Percentiles rank a stretch among this genome's conserved stretches.
Conservation (phyloP, 2,113 vertebrate genomes). For the Ivindomyrus marchei region DNA sequence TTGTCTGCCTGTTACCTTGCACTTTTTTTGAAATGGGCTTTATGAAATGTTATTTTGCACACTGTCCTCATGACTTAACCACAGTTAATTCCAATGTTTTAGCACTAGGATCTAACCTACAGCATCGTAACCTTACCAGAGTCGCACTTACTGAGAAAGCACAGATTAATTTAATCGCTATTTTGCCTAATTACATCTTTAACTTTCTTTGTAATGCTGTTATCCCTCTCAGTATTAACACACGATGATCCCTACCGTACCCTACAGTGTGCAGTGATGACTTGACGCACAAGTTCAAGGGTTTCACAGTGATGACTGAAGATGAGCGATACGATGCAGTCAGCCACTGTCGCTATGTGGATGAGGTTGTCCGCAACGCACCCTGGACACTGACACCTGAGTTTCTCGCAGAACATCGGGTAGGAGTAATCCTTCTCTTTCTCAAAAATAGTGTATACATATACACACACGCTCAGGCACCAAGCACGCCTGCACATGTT, state of each 20-base stretch:
- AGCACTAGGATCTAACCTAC: not conserved
- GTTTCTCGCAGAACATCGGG: slow-evolving; percentile 84
- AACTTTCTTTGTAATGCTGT: not conserved
- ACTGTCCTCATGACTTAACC: not conserved
- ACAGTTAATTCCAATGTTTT: not conserved
- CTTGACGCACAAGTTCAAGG: slow-evolving; percentile 93
- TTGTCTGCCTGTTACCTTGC: not conserved
- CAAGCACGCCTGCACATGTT: not conserved
- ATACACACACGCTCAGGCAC: not conserved
- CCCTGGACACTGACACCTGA: slow-evolving; percentile 89
- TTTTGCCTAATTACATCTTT: not conserved
- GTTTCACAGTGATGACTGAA: slow-evolving; percentile 98
- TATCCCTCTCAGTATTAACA: not conserved
- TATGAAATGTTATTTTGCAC: not conserved
- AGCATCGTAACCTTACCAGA: not conserved
- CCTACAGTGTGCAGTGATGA: slow-evolving; percentile 90
- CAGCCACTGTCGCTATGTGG: slow-evolving; percentile 93
- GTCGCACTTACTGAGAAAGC: not conserved
- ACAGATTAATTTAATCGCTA: not conserved
- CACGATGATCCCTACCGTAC: not conserved
- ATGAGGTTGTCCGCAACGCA: slow-evolving; percentile 90
- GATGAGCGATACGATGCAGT: slow-evolving; percentile 89
- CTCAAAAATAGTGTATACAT: not conserved
- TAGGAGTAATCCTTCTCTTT: slow-evolving; percentile 42
- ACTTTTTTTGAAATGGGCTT: not conserved